These are phyloP conservation scores for Penaeus vannamei DNA, from an alignment of 1,140 invertebrate species.

Conservation along the genomic window DNA sequence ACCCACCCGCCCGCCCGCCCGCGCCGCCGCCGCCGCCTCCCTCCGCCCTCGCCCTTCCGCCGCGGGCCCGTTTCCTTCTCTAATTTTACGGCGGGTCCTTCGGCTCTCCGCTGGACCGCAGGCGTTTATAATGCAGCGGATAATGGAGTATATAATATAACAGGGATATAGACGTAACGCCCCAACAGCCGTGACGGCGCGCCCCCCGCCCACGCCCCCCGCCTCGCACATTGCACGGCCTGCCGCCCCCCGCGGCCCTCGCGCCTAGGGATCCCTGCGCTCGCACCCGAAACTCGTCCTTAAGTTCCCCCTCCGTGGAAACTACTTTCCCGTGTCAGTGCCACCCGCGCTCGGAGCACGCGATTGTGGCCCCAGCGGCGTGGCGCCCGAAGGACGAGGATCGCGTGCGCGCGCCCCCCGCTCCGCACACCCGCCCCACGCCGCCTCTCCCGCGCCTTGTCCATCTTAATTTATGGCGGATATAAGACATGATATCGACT, in stretches of 20 bases:
- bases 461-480: slow-evolving; percentile 56
- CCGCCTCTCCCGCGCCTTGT: slow-evolving; percentile 44
- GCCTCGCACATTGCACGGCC: slow-evolving; percentile 49
- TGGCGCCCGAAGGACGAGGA: not conserved
- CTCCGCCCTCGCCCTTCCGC: too few relatives aligned
- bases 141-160: too few relatives aligned
- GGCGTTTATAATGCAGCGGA: too few relatives aligned
- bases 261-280: not conserved
- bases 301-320: not conserved
- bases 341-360: too few relatives aligned
- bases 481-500: slow-evolving; percentile 57
- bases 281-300: not conserved
- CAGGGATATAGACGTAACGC: slow-evolving; percentile 49
- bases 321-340: too few relatives aligned
- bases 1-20: too few relatives aligned
- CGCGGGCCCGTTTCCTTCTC: too few relatives aligned
- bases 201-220: slow-evolving; percentile 27
- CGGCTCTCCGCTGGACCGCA: too few relatives aligned
- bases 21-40: too few relatives aligned
- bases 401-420: not conserved
- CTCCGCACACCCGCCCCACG: not conserved
- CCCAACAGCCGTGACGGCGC: slow-evolving; percentile 34
- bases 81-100: too few relatives aligned
- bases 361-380: too few relatives aligned
- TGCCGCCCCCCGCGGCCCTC: slow-evolving; percentile 36